Conservation (phyloP, 2,113 vertebrate genomes). For the Illadopsis cleaveri region DNA sequence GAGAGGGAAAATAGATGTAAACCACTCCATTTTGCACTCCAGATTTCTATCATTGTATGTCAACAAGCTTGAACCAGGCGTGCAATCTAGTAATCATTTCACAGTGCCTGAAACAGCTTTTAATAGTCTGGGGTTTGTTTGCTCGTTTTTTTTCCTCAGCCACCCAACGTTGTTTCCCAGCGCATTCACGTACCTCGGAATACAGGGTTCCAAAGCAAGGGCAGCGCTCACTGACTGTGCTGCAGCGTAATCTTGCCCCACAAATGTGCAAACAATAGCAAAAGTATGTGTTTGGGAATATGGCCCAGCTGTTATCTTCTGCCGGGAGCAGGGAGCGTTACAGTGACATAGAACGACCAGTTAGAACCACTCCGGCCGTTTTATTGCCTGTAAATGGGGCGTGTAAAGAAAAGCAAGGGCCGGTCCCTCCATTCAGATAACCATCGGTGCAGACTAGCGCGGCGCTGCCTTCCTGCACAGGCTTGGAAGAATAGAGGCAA, state of each 20-base stretch:
- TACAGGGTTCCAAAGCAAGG: slow-evolving; percentile 22
- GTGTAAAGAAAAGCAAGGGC: slow-evolving; percentile 1
- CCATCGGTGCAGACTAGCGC: not conserved
- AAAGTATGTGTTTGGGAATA: slow-evolving; percentile 57
- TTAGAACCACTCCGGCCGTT: slow-evolving; percentile 31
- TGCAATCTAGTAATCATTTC: slow-evolving; percentile 40
- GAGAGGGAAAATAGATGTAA: not conserved
- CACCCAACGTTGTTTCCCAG: slow-evolving; percentile 12
- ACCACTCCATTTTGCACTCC: not conserved
- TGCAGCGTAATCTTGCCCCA: slow-evolving; percentile 13
- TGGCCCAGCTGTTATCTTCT: slow-evolving; percentile 56
- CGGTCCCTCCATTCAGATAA: not conserved
- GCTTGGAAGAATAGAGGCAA: slow-evolving; percentile 31
- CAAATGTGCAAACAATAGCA: slow-evolving; percentile 61
- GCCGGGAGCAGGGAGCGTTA: slow-evolving; percentile 25
- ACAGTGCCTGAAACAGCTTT: slow-evolving; percentile 7
- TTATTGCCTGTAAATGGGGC: slow-evolving; percentile 25
- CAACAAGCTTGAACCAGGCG: slow-evolving; percentile 10
- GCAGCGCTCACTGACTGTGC: not conserved
- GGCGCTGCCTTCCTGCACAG: not conserved
- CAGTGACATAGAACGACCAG: slow-evolving; percentile 14
- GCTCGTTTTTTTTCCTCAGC: not conserved
- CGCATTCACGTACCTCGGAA: not conserved
- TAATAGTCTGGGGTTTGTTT: slow-evolving; percentile 1
- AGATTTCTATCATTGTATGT: slow-evolving; percentile 10